Evolutionary conservation across 2,113 vertebrate genomes (phyloP).

Genomic region (Castor canadensis): DNA sequence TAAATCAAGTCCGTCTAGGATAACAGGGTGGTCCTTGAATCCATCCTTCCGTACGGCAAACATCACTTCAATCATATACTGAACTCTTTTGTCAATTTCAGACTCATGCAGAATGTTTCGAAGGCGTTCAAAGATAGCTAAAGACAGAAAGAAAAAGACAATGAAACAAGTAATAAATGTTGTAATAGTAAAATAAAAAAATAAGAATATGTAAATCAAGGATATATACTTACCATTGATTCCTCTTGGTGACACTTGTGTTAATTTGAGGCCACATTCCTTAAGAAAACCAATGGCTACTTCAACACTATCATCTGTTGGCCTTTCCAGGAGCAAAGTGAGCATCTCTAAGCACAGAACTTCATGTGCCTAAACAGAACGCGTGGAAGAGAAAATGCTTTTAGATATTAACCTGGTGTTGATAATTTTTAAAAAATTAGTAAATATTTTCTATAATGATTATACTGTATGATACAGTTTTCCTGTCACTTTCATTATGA

Average conservation of each 20-base stretch:
- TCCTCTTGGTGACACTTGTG: slow-evolving; percentile 96
- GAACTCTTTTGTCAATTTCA: slow-evolving; percentile 97
- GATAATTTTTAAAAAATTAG: neutral
- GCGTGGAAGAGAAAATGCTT: slow-evolving; percentile 32
- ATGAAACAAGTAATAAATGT: neutral
- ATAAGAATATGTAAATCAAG: neutral
- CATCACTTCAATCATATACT: slow-evolving; percentile 99
- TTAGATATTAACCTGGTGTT: neutral
- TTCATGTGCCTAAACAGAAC: slow-evolving; percentile 90
- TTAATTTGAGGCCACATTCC: slow-evolving; percentile 97
- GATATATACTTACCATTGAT: slow-evolving; percentile 90
- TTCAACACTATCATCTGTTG: slow-evolving; percentile 98
- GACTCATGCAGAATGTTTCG: slow-evolving; percentile 98
- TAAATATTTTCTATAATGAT: neutral
- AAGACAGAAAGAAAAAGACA: slow-evolving; percentile 40
- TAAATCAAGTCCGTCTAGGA: slow-evolving; percentile 94
- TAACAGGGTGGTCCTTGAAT: slow-evolving; percentile 97
- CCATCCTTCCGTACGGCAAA: slow-evolving; percentile 98
- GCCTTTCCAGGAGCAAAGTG: slow-evolving; percentile 96
- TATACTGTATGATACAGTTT: neutral
- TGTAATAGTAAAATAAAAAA: neutral
- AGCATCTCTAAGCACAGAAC: slow-evolving; percentile 98
- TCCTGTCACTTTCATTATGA: neutral
- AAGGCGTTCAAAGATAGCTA: slow-evolving; percentile 98
- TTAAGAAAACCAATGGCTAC: slow-evolving; percentile 98